Percentiles rank a stretch among this genome's conserved stretches.
phyloP scores from a whole-genome alignment of 2,888 invertebrate genomes.

The Tachina fera region DNA sequence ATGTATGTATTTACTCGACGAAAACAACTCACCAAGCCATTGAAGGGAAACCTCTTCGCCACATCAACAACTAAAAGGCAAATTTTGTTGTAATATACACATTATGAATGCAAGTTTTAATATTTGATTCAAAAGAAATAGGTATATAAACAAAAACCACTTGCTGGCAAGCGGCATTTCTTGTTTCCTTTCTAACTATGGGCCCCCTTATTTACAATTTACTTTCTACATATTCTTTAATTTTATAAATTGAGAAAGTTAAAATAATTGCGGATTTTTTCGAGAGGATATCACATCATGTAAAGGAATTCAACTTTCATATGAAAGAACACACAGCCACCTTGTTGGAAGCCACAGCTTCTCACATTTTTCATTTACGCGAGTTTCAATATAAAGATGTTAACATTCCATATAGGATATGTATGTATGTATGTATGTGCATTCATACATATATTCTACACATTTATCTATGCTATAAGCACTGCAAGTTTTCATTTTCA shows the following conservation, averaged over 20 bases:
- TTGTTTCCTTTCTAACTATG: conserved; percentile 14
- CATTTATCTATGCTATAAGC: conserved; percentile 4
- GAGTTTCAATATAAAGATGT: not conserved
- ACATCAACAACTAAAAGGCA: conserved; percentile 29
- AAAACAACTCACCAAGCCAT: conserved; percentile 9
- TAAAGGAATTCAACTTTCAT: conserved; percentile 50
- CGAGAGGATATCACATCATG: conserved; percentile 31
- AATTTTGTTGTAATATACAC: conserved; percentile 23
- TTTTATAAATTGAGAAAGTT: not conserved
- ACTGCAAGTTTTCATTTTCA: conserved; percentile 34
- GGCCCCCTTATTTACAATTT: conserved; percentile 10
- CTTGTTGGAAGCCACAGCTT: not conserved
- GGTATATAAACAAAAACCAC: conserved; percentile 53
- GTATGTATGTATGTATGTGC: too few relatives aligned
- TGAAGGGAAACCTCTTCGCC: conserved; percentile 37
- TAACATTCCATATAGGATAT: too few relatives aligned
- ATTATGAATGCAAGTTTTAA: not conserved
- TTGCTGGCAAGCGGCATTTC: conserved; percentile 60
- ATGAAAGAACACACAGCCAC: conserved; percentile 1
- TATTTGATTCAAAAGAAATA: conserved; percentile 6
- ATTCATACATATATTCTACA: too few relatives aligned
- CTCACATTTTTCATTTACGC: conserved; percentile 28
- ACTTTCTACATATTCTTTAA: conserved; percentile 5
- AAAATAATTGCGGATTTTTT: conserved; percentile 1
- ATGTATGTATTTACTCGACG: not conserved